Base-by-base conservation (phyloP, 1,140 invertebrate genomes). In the Colletes gigas region DNA sequence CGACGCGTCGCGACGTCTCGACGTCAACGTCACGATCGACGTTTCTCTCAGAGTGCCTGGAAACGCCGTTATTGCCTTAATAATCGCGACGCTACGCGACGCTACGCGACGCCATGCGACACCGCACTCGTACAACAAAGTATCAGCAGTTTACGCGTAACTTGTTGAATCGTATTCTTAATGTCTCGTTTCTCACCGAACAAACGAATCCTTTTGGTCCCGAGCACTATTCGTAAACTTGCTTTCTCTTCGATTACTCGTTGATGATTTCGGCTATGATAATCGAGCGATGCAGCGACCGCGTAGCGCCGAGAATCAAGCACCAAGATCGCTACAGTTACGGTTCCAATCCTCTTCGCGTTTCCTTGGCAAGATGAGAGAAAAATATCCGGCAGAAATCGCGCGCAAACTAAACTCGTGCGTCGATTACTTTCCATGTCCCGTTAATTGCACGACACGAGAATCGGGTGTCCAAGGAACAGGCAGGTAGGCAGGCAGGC, bases 401-500 rank as follows among this genome's bases (percentile, higher is more conserved):
- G 73, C 73, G 55, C 73, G 62, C 60, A 10, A 65, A 50, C 62
- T 52, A n/a, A 65, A 75, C 72, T 41, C 59, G 50, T n/a, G 60
- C 72, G 57, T 17, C 72, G 39, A 75, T 66, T 66, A 57, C 62
- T 75, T 44, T 55, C 47, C 50, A 4, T 4, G 30, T 3, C 41
- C 3, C 62, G 73, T 15, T 75, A 66, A 75, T 66, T 66, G n/a
- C 50, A 65, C 47, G 72, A 50, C 54, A 73, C 71, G 59, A 75
- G 30, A 30, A 66, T 4, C 14, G 3, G 2, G 47, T 1, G 30
- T 17, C 14, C 14, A 17, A n/a, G 63, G 41, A 41, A 65, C 30
- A 12, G 63, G 5, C 57, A 30, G 30, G 30, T 30, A 30, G 30
- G 30, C 30, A 17, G 39, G 0, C 9, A 44, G 63, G 5, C 57